These are phyloP conservation scores for Turdus rufiventris DNA, from an alignment of 2,113 vertebrate genomes.

Conservation along the genomic window DNA sequence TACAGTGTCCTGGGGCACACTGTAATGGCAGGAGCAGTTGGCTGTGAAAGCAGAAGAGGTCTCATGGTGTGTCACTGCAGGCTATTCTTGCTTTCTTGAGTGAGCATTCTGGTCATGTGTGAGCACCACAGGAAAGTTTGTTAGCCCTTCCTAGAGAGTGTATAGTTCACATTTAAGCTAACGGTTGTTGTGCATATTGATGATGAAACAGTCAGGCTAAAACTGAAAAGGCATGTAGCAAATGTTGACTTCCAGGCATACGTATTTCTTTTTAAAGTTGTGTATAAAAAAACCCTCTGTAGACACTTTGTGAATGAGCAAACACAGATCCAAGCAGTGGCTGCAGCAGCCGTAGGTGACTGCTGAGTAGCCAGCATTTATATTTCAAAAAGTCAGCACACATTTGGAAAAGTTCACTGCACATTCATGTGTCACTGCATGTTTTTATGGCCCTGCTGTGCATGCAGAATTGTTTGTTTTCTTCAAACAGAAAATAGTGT, in stretches of 20 bases:
- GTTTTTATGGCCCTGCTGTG: conserved; percentile 52
- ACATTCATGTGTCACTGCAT: conserved; percentile 50
- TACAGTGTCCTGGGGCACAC: background rate
- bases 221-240: background rate
- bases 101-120: background rate
- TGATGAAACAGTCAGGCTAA: background rate
- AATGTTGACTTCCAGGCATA: background rate
- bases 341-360: background rate
- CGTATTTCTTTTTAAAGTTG: background rate
- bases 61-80: background rate
- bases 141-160: background rate
- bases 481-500: background rate
- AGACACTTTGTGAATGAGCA: background rate
- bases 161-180: background rate
- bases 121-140: background rate
- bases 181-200: background rate
- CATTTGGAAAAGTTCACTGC: conserved; percentile 41
- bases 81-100: background rate
- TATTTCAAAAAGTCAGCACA: background rate
- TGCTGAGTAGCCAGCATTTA: conserved; percentile 11
- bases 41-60: background rate
- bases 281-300: background rate
- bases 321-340: background rate
- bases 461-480: conserved; percentile 46
- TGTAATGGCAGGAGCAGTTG: background rate